Evolutionary conservation across 2,113 vertebrate species (phyloP), one percentile per base, ranked within the genome.

Genomic region (Excalfactoria chinensis): DNA sequence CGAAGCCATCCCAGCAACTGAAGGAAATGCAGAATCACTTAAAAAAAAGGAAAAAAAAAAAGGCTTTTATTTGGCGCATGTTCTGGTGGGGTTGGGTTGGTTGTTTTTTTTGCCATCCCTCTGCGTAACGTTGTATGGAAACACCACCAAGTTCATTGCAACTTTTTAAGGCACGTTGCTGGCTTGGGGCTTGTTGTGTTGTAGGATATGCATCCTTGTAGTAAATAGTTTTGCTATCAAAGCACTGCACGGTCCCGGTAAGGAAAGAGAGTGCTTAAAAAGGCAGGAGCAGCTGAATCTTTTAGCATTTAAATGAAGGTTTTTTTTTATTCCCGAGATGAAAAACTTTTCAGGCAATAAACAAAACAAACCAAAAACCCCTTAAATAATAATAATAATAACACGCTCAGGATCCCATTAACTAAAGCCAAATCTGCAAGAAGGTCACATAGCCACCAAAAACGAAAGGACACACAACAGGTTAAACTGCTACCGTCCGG

Each of bases 391-490:
- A 49, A 80, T 49, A 49, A 17, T 23, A 26, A 51, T 12, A 28
- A 51, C 7, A 73, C 71, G 84, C 71, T 93, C 49, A 0, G 0
- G 88, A 71, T 90, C 80, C 41, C 71, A 53, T 70, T 84, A 77
- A 79, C 76, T 90, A 26, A 70, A 89, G 80, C 46, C 76, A 90
- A 46, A 43, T 83, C 71, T 1, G 53, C 67, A 83, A 84, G 23
- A 80, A 88, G 93, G 95, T 90, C 92, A 59, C 73, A 2, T 21
- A 80, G 6, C 40, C 71, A 72, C 81, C 94, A 69, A 76, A 83
- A 96, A 64, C 78, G 59, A 59, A 90, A 95, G 93, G 93, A 94
- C 93, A 94, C 89, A 97, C 93, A 95, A 95, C 91, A 96, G 95
- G 94, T 96, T 96, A 96, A 97, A 96, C 80, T 13, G 69, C 84